phyloP scores from a whole-genome alignment of 2,797 vertebrate genomes.

The Semotilus atromaculatus region DNA sequence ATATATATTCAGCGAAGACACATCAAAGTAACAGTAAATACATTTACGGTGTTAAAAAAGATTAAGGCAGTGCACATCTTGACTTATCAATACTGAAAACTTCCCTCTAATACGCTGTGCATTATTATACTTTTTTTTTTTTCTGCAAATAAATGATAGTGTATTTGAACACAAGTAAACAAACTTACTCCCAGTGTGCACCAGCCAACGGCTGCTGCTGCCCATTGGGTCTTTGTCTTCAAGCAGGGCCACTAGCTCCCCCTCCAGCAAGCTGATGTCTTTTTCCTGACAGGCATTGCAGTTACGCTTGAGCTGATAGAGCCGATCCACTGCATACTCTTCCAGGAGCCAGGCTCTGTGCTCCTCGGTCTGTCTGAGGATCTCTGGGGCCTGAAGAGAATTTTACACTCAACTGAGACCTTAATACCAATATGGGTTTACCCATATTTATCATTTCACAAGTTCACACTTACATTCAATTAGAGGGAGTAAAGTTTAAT shows the following conservation, averaged over 20 bases:
- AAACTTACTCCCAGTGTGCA: conserved; percentile 91
- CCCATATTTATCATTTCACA: neutral
- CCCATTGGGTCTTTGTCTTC: conserved; percentile 90
- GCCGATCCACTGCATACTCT: conserved; percentile 72
- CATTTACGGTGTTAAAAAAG: too few relatives aligned
- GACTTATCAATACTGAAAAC: neutral
- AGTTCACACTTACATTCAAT: too few relatives aligned
- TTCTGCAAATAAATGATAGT: neutral
- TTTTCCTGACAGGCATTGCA: conserved; percentile 93
- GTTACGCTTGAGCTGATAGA: conserved; percentile 94
- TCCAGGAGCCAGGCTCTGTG: conserved; percentile 84
- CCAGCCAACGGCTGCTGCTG: conserved; percentile 92
- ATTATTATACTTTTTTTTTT: neutral
- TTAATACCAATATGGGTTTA: neutral
- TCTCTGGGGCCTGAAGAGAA: conserved; percentile 75
- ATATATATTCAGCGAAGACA: too few relatives aligned
- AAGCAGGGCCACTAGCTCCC: conserved; percentile 91
- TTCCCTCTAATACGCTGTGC: neutral
- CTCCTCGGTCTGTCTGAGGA: conserved; percentile 85
- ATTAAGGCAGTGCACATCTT: too few relatives aligned
- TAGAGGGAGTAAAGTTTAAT: too few relatives aligned
- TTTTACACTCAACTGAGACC: neutral
- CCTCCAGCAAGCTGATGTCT: conserved; percentile 91
- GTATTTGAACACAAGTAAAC: conserved; percentile 29
- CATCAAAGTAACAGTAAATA: too few relatives aligned